A percentile compares a stretch with the other conserved stretches of the same genome.
Evolutionary conservation across 2,888 invertebrate species (phyloP).

Genomic region (Lottia scabra): DNA sequence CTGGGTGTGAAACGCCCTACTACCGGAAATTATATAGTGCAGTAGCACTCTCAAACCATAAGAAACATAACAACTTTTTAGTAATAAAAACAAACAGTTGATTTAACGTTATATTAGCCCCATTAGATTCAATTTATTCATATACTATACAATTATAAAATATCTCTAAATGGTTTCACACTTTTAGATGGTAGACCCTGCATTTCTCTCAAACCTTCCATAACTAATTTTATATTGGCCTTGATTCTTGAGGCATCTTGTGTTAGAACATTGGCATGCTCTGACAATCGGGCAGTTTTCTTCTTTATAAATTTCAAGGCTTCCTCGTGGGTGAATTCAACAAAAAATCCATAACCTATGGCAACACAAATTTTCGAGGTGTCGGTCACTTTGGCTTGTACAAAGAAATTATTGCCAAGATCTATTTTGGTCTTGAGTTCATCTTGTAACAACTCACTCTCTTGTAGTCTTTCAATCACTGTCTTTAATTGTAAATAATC

Average conservation of each 20-base stretch:
- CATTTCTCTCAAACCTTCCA: conserved; percentile 71
- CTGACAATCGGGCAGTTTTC: conserved; percentile 77
- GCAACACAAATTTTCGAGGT: conserved; percentile 78
- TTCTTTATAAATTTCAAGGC: conserved; percentile 80
- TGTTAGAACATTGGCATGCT: conserved; percentile 75
- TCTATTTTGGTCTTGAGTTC: conserved; percentile 81
- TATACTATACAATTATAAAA: neutral
- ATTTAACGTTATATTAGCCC: too few species aligned
- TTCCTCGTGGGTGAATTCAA: conserved; percentile 81
- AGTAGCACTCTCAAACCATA: too few species aligned
- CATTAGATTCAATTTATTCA: too few species aligned
- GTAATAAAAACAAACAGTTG: too few species aligned
- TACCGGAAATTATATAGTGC: too few species aligned
- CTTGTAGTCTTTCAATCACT: conserved; percentile 76
- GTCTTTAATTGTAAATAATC: conserved; percentile 82
- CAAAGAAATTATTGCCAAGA: conserved; percentile 86
- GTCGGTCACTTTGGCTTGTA: conserved; percentile 80
- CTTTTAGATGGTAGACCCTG: conserved; percentile 25
- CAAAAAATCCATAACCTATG: conserved; percentile 81
- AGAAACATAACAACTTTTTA: too few species aligned
- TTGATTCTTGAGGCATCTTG: conserved; percentile 80
- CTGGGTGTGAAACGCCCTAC: too few species aligned
- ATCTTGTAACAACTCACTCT: conserved; percentile 71
- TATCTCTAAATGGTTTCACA: neutral
- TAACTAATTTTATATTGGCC: conserved; percentile 82